These are phyloP conservation scores for Brachyistius frenatus DNA, from an alignment of 2,113 vertebrate species.

Conservation along the genomic window DNA sequence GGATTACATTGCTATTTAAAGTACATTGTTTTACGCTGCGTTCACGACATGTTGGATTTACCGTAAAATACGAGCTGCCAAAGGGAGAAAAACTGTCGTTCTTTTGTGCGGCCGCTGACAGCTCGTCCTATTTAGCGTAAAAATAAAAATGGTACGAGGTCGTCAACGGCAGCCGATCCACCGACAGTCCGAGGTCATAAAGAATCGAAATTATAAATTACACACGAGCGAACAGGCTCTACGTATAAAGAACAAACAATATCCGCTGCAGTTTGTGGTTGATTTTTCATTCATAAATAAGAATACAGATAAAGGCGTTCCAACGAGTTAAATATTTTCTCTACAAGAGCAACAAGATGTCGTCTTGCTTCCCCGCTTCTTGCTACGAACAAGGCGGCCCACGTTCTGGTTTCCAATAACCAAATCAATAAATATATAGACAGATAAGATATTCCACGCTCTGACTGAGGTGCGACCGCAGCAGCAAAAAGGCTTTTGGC, in stretches of 20 bases:
- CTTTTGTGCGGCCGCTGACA: not conserved
- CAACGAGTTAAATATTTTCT: not conserved
- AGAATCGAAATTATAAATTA: constrained; percentile 48
- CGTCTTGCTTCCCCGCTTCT: not conserved
- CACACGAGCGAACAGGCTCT: constrained; percentile 3
- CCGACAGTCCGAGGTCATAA: constrained; percentile 8
- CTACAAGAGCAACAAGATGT: no score
- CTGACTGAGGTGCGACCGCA: not conserved
- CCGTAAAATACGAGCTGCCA: constrained; percentile 57
- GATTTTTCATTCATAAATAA: constrained; percentile 66
- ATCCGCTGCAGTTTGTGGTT: constrained; percentile 30
- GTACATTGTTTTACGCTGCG: constrained; percentile 25
- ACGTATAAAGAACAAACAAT: not conserved
- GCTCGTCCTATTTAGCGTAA: constrained; percentile 6
- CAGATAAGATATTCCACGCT: no score
- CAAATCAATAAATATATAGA: constrained; percentile 12
- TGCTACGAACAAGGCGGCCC: no score
- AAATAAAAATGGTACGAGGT: constrained; percentile 7
- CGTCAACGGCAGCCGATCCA: not conserved
- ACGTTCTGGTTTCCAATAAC: constrained; percentile 1
- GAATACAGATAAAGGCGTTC: constrained; percentile 34
- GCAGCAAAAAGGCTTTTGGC: not conserved
- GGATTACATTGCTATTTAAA: constrained; percentile 31
- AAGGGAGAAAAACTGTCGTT: not conserved
- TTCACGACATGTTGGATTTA: constrained; percentile 21